Evolutionary conservation across 2,113 vertebrate species (phyloP), one percentile per base, ranked within the genome.

Genomic region (Electrona antarctica): DNA sequence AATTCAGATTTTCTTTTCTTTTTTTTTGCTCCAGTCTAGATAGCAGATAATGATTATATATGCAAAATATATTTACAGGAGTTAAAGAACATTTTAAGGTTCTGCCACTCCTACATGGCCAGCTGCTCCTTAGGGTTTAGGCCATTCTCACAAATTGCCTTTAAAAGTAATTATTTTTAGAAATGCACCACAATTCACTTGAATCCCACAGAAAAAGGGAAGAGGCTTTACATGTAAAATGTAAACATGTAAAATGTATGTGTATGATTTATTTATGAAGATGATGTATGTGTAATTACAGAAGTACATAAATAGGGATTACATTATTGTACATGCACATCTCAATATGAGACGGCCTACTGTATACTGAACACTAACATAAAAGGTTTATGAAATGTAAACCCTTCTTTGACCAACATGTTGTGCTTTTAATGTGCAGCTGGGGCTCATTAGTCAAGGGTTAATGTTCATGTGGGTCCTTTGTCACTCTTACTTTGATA

Each of bases 281-380:
- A 41, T 41, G 33, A 41, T 41, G 1, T 41, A 41, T 41, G 33
- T 41, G 33, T 41, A 47, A 14, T 21, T 11, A 28, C 13, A 4
- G 51, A 54, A 54, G 11, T 12, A 12, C 51, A 54, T 13, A 13
- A 41, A 13, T 54, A 54, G n/a, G 11, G 12, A 13, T 13, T 54
- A 54, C 57, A 7, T 41, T 4, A 41, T 41, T 29, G 8, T 59
- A 29, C 21, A 29, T 46, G 33, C 8, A 57, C 66, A 68, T 67
- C 47, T 58, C 14, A 66, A 55, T 15, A 55, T 15, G 28, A 54
- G 10, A 33, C 63, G 11, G 41, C 14, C 11, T 33, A 21, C 28
- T 33, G 9, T 21, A 21, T 6, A 64, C 13, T 21, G 0, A 73
- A 85, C 82, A 78, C 80, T 85, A 83, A 71, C n/a, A 21, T 28